phyloP scores from a whole-genome alignment of 2,113 vertebrate species.

The Aptenodytes patagonicus region DNA sequence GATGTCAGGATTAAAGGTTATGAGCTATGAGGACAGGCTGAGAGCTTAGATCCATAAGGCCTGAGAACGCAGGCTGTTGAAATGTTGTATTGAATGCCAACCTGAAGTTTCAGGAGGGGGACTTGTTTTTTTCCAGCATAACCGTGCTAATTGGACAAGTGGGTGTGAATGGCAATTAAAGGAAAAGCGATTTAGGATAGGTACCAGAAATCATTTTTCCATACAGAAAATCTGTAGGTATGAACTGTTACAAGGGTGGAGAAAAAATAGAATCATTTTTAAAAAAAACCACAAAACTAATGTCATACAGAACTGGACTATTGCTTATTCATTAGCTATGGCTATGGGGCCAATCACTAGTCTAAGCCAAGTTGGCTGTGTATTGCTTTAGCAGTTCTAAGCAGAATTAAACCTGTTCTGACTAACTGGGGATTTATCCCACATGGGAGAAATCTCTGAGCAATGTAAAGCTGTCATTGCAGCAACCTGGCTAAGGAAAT shows the following conservation, averaged over 20 bases:
- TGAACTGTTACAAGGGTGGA: background rate
- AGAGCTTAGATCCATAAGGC: slow-evolving; percentile 30
- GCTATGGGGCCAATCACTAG: background rate
- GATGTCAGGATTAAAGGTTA: slow-evolving; percentile 64
- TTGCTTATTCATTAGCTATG: slow-evolving; percentile 3
- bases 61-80: slow-evolving; percentile 22
- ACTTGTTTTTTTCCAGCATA: background rate
- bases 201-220: background rate
- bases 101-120: background rate
- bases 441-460: slow-evolving; percentile 2
- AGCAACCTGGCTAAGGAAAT: slow-evolving; percentile 4
- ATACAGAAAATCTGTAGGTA: background rate
- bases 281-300: background rate
- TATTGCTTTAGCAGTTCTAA: background rate
- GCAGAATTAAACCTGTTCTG: slow-evolving; percentile 16
- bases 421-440: slow-evolving; percentile 1
- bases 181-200: background rate
- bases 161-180: slow-evolving; percentile 33
- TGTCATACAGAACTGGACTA: background rate
- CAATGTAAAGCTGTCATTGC: slow-evolving; percentile 18
- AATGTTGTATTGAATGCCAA: slow-evolving; percentile 26
- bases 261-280: background rate
- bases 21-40: slow-evolving; percentile 48
- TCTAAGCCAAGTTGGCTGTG: background rate
- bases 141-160: slow-evolving; percentile 52